A percentile compares a stretch with the other conserved stretches of the same genome.
phyloP scores from a whole-genome alignment of 2,888 invertebrate species.

The Morpho helenor region DNA sequence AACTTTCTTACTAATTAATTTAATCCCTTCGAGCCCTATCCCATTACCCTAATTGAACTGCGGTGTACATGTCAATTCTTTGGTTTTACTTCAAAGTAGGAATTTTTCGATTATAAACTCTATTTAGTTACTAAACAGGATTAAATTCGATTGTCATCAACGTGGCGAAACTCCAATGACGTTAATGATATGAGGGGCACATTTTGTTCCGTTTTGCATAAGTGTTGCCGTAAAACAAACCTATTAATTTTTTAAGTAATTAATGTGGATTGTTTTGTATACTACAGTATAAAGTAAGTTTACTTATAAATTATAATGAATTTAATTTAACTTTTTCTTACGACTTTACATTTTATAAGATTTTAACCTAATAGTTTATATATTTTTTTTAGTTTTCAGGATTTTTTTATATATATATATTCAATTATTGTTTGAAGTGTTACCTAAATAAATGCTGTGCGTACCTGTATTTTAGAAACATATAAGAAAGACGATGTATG shows the following conservation, averaged over 20 bases:
- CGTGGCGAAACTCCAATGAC: conserved; percentile 39
- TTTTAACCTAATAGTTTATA: too few species aligned
- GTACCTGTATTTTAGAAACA: too few species aligned
- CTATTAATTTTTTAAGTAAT: conserved; percentile 27
- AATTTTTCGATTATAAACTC: conserved; percentile 31
- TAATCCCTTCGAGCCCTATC: conserved; percentile 75
- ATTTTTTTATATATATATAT: too few species aligned
- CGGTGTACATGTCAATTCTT: conserved; percentile 78
- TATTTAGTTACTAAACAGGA: conserved; percentile 23
- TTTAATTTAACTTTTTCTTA: too few species aligned
- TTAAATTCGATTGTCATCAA: conserved; percentile 25
- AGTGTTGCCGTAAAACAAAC: conserved; percentile 45
- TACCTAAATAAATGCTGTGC: too few species aligned
- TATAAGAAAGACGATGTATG: too few species aligned
- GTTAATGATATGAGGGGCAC: conserved; percentile 64
- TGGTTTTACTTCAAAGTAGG: conserved; percentile 41
- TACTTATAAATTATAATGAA: too few species aligned
- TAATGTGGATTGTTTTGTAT: conserved; percentile 23
- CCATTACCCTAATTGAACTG: conserved; percentile 79
- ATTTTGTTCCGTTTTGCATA: conserved; percentile 69
- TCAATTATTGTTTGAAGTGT: too few species aligned
- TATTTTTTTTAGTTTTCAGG: too few species aligned
- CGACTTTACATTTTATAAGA: too few species aligned
- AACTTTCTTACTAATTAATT: conserved; percentile 79
- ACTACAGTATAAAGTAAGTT: too few species aligned